A percentile compares a stretch with the other conserved stretches of the same genome.
Evolutionary conservation across 1,140 invertebrate species (phyloP).

Genomic region (Zaprionus vittiger): DNA sequence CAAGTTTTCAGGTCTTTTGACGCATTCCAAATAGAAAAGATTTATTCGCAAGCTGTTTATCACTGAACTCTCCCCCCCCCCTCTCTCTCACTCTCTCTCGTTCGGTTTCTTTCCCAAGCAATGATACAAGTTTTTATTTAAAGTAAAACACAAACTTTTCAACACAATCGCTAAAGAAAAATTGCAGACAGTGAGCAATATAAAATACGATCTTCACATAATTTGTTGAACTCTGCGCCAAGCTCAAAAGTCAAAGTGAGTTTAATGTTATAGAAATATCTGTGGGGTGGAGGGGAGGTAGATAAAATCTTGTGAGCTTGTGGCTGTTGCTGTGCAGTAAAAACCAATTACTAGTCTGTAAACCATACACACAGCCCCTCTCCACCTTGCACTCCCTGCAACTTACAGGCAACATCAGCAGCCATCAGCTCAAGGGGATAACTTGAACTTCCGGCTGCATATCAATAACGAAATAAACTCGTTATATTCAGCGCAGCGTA

Average conservation of each 20-base stretch:
- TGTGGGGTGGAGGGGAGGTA: neutral
- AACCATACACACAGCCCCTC: constrained; percentile 1
- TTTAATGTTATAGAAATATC: neutral
- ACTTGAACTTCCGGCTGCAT: constrained; percentile 63
- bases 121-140: neutral
- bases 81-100: neutral
- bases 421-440: constrained; percentile 24
- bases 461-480: constrained; percentile 69
- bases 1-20: constrained; percentile 4
- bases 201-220: neutral
- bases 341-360: constrained; percentile 32
- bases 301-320: neutral
- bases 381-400: neutral
- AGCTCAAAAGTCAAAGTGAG: neutral
- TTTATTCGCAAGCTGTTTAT: constrained; percentile 11
- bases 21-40: constrained; percentile 4
- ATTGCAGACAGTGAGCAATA: neutral
- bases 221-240: neutral
- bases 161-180: neutral
- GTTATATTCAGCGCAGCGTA: constrained; percentile 32
- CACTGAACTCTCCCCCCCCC: neutral
- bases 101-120: neutral
- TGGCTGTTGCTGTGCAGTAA: neutral
- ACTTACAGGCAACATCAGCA: neutral
- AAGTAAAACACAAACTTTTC: neutral